Base-by-base conservation (phyloP, 2,888 invertebrate species). In the Ormyrus pomaceus region DNA sequence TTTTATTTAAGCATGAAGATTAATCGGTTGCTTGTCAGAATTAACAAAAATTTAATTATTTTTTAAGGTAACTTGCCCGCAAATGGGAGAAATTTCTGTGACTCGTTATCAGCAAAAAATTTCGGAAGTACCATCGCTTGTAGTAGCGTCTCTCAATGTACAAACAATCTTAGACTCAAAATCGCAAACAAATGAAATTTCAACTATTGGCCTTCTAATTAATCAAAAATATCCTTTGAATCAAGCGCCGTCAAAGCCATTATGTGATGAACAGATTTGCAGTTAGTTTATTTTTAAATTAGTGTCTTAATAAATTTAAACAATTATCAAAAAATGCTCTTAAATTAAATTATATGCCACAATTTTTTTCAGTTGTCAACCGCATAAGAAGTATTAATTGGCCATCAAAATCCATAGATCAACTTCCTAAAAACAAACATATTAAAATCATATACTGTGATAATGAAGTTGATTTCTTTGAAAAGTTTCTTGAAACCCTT, bases 201-300 rank as follows among this genome's bases (percentile, higher is more conserved):
- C 97, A 10, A 96, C 96, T 93, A 93, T 96, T 53, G 95, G 95
- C 51, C 95, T 96, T 90, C 92, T 98, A 74, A 92, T 95, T 0
- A 96, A 97, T 87, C 94, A 93, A 83, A 93, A 93, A 59, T 98
- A 96, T 89, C 93, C 94, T n/a, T 93, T 98, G 76, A 95, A 98
- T 89, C 96, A 95, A 87, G 94, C 96, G 61, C 93, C 96, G 0
- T 96, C 97, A 0, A 94, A 94, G 86, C 95, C 95, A 7, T 94
- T 94, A 0, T 97, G 96, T 88, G 95, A 97, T 87, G 94, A 96
- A 83, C 97, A 97, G 91, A 97, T 97, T 91, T 97, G 97, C 91
- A 94, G 97, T 94, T 91, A 93, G 93, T 90, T 83, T 77, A 69
- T 77, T 34, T 34, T 34, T 34, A 34, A 34, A 34, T 34, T 34